Percentiles rank a stretch among this genome's conserved stretches.
phyloP scores from a whole-genome alignment of 2,888 invertebrate genomes.

The Loripinus fragilis region DNA sequence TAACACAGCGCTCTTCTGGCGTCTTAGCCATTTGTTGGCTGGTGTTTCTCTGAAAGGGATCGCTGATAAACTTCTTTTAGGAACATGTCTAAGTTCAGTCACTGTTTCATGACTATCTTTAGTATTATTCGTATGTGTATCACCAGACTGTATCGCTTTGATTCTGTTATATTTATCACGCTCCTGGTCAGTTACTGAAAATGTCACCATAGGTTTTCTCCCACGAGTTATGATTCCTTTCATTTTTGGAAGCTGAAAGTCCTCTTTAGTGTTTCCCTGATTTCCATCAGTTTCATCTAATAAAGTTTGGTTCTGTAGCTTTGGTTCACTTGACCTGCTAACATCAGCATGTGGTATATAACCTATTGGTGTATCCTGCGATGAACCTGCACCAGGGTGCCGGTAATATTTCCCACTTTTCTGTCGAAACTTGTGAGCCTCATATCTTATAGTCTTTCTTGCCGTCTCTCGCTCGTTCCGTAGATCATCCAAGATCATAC shows the following conservation, averaged over 20 bases:
- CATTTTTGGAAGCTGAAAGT: slow-evolving; percentile 27
- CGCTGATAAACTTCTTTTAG: slow-evolving; percentile 50
- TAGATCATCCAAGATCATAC: slow-evolving; percentile 60
- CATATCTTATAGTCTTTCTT: slow-evolving; percentile 49
- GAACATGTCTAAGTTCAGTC: neutral
- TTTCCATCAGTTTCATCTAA: slow-evolving; percentile 23
- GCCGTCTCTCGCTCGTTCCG: slow-evolving; percentile 48
- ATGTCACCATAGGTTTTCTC: slow-evolving; percentile 55
- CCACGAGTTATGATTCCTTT: slow-evolving; percentile 51
- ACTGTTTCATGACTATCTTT: neutral
- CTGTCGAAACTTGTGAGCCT: slow-evolving; percentile 61
- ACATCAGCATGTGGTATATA: neutral
- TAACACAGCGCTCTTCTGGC: slow-evolving; percentile 50
- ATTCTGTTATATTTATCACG: neutral
- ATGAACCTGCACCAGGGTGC: slow-evolving; percentile 15
- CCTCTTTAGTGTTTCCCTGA: slow-evolving; percentile 1
- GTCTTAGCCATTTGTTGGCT: slow-evolving; percentile 25
- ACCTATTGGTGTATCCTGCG: neutral
- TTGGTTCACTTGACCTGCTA: neutral
- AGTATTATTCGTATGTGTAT: neutral
- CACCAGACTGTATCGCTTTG: neutral
- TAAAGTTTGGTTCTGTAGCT: too few relatives aligned
- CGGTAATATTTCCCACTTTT: slow-evolving; percentile 38
- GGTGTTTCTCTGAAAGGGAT: slow-evolving; percentile 33
- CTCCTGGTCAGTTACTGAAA: slow-evolving; percentile 50